phyloP scores from a whole-genome alignment of 1,140 invertebrate species.

The Prorops nasuta region DNA sequence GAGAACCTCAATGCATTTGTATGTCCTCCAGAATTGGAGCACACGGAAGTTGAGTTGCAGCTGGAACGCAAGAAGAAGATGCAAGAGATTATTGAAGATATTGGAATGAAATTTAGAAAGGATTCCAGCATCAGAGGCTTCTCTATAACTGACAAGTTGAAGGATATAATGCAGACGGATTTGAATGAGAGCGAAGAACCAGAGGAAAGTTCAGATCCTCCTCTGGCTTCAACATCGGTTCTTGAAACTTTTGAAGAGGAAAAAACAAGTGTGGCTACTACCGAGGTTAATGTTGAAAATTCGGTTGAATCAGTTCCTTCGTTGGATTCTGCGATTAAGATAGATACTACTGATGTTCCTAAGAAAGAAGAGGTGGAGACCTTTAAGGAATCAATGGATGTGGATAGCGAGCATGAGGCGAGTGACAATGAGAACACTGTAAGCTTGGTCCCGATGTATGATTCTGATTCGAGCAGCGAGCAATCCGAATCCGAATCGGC shows the following conservation, averaged over 20 bases:
- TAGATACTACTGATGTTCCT: no score
- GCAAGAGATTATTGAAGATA: constrained; percentile 48
- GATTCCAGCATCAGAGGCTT: constrained; percentile 26
- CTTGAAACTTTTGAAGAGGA: not conserved
- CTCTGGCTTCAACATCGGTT: not conserved
- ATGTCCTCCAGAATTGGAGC: constrained; percentile 47
- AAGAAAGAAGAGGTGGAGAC: not conserved
- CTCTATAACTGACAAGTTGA: constrained; percentile 48
- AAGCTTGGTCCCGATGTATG: constrained; percentile 22
- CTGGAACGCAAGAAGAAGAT: constrained; percentile 48
- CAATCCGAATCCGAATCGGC: constrained; percentile 36
- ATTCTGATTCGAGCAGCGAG: constrained; percentile 45
- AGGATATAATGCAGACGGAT: constrained; percentile 46
- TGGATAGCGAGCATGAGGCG: constrained; percentile 17
- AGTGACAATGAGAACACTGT: constrained; percentile 17
- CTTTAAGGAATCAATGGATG: not conserved
- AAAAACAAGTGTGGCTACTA: not conserved
- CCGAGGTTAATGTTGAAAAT: not conserved
- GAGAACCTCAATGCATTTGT: constrained; percentile 50
- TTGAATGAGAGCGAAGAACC: not conserved
- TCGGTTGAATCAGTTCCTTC: not conserved
- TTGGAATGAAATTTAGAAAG: constrained; percentile 40
- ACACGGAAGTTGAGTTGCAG: constrained; percentile 49
- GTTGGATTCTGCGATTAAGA: not conserved
- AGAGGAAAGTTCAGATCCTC: not conserved